Conservation (phyloP, 2,888 invertebrate species). For the Stenodera caucasica region DNA sequence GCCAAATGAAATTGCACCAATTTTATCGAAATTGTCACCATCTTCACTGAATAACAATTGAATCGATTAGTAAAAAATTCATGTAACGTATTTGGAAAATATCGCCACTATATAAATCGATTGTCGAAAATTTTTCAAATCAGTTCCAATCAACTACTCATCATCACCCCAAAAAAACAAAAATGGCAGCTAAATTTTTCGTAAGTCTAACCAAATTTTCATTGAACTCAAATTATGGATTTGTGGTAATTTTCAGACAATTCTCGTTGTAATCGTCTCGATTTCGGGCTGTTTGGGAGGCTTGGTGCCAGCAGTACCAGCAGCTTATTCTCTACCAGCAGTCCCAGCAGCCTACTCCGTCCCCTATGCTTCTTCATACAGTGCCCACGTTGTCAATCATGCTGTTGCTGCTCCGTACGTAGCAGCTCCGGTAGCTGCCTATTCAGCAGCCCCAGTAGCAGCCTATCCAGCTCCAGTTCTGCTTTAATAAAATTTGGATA, state of each 20-base stretch:
- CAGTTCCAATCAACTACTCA: neutral
- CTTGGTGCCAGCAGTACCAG: constrained; percentile 44
- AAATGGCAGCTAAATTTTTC: constrained; percentile 31
- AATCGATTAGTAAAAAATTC: constrained; percentile 6
- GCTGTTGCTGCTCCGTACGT: constrained; percentile 70
- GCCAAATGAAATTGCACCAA: neutral
- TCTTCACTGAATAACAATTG: neutral
- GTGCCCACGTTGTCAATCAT: constrained; percentile 74
- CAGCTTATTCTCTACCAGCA: constrained; percentile 31
- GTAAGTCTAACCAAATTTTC: constrained; percentile 22
- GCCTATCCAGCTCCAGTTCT: constrained; percentile 38
- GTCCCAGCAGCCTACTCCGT: constrained; percentile 64
- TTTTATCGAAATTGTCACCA: neutral
- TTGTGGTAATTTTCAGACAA: constrained; percentile 8
- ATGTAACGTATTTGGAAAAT: neutral
- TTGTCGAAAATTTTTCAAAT: neutral
- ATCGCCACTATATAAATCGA: neutral
- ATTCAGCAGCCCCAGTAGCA: constrained; percentile 38
- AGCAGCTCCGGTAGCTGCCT: constrained; percentile 40
- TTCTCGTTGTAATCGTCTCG: constrained; percentile 15
- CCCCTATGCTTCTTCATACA: constrained; percentile 75
- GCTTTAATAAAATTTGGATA: neutral
- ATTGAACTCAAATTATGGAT: neutral
- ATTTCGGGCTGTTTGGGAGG: constrained; percentile 45
- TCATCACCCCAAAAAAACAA: constrained; percentile 17